Conservation (phyloP, 2,113 vertebrate species). For the Carollia perspicillata region DNA sequence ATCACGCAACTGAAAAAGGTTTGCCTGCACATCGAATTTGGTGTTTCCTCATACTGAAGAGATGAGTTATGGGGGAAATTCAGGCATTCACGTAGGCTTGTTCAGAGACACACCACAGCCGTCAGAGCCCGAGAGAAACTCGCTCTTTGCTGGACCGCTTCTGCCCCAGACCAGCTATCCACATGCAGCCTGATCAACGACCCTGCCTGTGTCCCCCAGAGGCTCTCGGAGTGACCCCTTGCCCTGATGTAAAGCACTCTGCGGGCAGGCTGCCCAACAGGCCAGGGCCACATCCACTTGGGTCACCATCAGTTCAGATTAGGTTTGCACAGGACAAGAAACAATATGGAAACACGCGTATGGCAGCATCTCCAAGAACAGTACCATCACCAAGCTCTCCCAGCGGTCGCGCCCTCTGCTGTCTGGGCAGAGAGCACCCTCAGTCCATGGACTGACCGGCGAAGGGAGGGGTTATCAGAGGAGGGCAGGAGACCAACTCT, state of each 20-base stretch:
- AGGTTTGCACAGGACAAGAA: background rate
- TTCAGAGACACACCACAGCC: background rate
- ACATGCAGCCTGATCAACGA: background rate
- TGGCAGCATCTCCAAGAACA: background rate
- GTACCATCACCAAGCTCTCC: constrained; percentile 22
- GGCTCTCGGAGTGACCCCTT: constrained; percentile 50
- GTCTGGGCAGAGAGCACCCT: background rate
- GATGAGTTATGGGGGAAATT: constrained; percentile 40
- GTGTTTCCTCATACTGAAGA: constrained; percentile 57
- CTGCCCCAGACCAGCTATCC: constrained; percentile 37
- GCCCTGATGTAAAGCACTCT: constrained; percentile 43
- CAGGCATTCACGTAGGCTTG: background rate
- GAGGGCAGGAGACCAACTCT: background rate
- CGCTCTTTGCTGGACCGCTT: constrained; percentile 35
- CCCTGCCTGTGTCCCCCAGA: background rate
- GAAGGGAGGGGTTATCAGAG: background rate
- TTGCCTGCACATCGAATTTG: constrained; percentile 19
- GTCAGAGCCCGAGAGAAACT: constrained; percentile 34
- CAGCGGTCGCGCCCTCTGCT: background rate
- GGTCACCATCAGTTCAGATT: background rate
- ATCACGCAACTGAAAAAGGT: constrained; percentile 37
- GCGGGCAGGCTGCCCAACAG: constrained; percentile 41
- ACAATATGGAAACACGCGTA: background rate
- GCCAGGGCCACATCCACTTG: constrained; percentile 65
- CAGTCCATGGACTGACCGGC: background rate